A percentile compares a stretch with the other conserved stretches of the same genome.
phyloP scores from a whole-genome alignment of 2,888 invertebrate genomes.

The Morpho deidamia region DNA sequence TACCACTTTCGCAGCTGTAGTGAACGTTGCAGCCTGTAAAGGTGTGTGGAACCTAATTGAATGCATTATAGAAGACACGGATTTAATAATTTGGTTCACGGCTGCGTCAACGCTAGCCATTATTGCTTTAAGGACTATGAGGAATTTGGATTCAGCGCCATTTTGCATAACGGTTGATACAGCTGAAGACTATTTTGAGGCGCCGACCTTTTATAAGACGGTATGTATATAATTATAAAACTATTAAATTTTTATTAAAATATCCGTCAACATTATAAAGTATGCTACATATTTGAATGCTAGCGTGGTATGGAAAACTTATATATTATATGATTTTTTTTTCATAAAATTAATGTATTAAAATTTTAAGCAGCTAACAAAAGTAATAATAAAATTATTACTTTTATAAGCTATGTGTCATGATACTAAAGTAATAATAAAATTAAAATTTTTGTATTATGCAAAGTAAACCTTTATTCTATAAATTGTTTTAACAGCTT shows the following conservation, averaged over 20 bases:
- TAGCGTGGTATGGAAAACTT: no score
- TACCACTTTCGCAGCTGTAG: conserved; percentile 82
- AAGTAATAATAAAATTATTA: no score
- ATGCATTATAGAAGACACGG: conserved; percentile 68
- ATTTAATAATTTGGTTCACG: conserved; percentile 73
- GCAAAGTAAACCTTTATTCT: no score
- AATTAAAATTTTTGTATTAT: no score
- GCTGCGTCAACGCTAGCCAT: conserved; percentile 79
- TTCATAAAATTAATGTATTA: no score
- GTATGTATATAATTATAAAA: conserved; percentile 47
- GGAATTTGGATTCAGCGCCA: conserved; percentile 86
- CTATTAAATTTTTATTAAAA: neutral
- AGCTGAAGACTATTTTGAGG: conserved; percentile 84
- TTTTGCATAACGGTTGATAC: conserved; percentile 83
- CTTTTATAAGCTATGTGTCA: no score
- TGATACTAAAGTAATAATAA: no score
- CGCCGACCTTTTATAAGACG: conserved; percentile 86
- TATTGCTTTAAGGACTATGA: conserved; percentile 79
- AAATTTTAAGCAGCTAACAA: no score
- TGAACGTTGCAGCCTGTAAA: conserved; percentile 88
- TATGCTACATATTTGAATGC: no score
- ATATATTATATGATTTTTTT: no score
- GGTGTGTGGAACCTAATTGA: conserved; percentile 84
- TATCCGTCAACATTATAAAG: neutral
- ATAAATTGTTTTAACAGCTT: no score